Evolutionary conservation across 2,888 invertebrate genomes (phyloP), one percentile per base, ranked within the genome.

Genomic region (Agonopterix heracliana): DNA sequence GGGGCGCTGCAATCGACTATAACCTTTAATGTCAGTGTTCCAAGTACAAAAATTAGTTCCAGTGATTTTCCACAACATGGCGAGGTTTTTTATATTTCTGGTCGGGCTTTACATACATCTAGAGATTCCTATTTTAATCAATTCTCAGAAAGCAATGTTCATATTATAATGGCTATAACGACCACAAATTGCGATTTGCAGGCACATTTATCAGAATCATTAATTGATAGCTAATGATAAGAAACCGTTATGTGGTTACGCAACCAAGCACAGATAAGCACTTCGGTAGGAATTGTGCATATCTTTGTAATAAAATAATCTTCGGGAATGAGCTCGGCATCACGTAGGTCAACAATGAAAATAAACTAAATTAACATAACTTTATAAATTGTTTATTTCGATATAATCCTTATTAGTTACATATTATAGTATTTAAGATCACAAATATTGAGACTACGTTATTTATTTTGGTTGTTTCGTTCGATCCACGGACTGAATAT

Each of bases 211-310:
- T 60, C 52, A 50, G 47, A 61, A 71, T 71, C 68, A 55, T 57
- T 60, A 57, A 46, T 53, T 58, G 64, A 66, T 66, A 66, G 53
- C 34, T 34, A 38, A 17, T 44, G 58, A 56, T 62, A 63, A 59
- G 55, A 53, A 46, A 41, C 36, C 48, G 34, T 51, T 46, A 50
- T 54, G 54, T 52, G 49, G 60, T 73, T 72, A 71, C 72, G 70
- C 66, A 72, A 72, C 59, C 62, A 60, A 63, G 49, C 63, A 57
- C 47, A 52, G 56, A 60, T 44, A 44, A 42, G 8, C n/a, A 14
- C 11, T 44, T 14, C 5, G 17, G 43, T 44, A 34, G 44, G 34
- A 44, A 10, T 44, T 8, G 34, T 17, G 9, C 44, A 34, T 14
- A 44, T 44, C 34, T 44, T 9, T 41, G 41, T 26, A 26, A 26